Base-by-base conservation (phyloP, 2,888 invertebrate species). In the Euzetes globulus region DNA sequence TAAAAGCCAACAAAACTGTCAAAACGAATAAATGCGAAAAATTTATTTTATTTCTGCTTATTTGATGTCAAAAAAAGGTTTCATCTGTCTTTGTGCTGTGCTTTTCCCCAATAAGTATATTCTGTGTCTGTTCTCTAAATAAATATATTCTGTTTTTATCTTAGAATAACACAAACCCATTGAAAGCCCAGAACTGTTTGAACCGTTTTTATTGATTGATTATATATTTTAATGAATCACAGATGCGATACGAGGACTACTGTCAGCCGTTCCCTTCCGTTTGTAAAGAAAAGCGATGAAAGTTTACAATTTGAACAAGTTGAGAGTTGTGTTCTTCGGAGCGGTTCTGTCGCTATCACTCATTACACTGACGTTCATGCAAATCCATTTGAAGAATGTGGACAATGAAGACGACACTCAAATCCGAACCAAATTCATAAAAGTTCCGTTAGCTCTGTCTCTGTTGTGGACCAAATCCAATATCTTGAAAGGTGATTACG, bases 391-490 rank as follows among this genome's bases (percentile, higher is more conserved):
- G 11, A 68, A 68, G 17, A 37, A 68, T 41, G 68, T 68, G 19
- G 68, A 19, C 45, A 68, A 68, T n/a, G 68, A 68, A 15, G 60
- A 29, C 2, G 33, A 60, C 17, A 68, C 22, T 22, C 9, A 68
- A 2, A 41, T 41, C n/a, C n/a, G 41, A 7, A 68, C 19, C 68
- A 27, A 68, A 22, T 68, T 68, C n/a, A 41, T 68, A 13, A 68
- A 68, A 68, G 68, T 68, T 29, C 68, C 68, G 22, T 41, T 68
- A 45, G 68, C 68, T 68, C 68, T 68, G 68, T 68, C 68, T 17
- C 68, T 68, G 3, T 19, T 68, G n/a, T 68, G 68, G 68, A 68
- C 41, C 68, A 68, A 68, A 68, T n/a, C 68, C 22, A 68, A 68
- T 45, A 45, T 22, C 1, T 41, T 68, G 41, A 70, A 58, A 19